Evolutionary conservation across 2,113 vertebrate species (phyloP).

Genomic region (Brachypteracias leptosomus): DNA sequence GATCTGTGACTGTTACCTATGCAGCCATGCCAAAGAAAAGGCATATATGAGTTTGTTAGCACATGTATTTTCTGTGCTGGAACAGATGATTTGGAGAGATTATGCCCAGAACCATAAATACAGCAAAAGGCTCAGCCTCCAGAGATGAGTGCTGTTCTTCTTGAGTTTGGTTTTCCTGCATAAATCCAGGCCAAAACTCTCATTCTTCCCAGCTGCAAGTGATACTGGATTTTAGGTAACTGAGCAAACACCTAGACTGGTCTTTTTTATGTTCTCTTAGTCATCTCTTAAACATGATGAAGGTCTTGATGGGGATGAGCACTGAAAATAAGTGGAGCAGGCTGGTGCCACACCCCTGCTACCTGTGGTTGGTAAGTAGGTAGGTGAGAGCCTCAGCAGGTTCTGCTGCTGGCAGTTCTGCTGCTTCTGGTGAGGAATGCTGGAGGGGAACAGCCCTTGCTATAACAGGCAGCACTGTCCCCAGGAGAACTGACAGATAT

Average conservation of each 20-base stretch:
- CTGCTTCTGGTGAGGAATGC: background rate
- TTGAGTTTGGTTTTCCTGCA: background rate
- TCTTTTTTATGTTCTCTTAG: background rate
- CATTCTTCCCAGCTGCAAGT: background rate
- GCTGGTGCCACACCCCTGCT: background rate
- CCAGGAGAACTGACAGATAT: background rate
- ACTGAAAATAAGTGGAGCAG: background rate
- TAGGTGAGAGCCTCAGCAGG: background rate
- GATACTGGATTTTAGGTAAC: background rate
- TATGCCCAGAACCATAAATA: background rate
- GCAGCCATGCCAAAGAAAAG: background rate
- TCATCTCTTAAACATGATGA: background rate
- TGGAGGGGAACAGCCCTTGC: background rate
- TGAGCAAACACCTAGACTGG: background rate
- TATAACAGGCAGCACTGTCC: background rate
- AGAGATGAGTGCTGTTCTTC: background rate
- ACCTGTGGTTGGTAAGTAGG: rapidly evolving
- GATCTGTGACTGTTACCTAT: background rate
- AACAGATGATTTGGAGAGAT: background rate
- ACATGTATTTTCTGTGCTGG: background rate
- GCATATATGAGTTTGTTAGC: background rate
- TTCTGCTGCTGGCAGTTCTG: background rate
- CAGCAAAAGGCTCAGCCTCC: background rate
- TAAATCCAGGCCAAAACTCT: background rate
- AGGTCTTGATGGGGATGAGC: background rate